phyloP scores from a whole-genome alignment of 2,113 vertebrate genomes.

The Dicrurus megarhynchus region DNA sequence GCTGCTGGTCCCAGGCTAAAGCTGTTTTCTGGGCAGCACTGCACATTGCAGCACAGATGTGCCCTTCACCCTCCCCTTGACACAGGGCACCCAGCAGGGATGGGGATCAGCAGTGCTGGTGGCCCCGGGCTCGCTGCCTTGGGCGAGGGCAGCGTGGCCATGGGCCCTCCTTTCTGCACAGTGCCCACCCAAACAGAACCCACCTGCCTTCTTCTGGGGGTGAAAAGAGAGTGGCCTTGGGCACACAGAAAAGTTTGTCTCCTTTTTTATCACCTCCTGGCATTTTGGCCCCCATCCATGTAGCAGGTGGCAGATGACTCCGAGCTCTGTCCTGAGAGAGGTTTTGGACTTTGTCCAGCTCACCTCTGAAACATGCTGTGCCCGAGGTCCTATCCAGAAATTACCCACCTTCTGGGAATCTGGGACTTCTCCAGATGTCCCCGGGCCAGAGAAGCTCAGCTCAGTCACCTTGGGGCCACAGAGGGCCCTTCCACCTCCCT shows the following conservation, averaged over 20 bases:
- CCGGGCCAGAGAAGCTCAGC: neutral
- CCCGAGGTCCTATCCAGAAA: neutral
- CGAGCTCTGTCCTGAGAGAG: neutral
- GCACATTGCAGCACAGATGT: accelerated
- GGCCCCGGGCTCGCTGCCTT: accelerated
- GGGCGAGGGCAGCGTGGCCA: accelerated
- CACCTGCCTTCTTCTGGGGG: neutral
- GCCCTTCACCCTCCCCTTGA: neutral
- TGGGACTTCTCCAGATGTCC: neutral
- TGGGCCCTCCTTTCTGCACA: accelerated
- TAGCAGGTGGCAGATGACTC: neutral
- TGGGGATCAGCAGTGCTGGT: neutral
- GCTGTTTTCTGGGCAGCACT: neutral
- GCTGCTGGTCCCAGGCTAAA: neutral
- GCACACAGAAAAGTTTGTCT: neutral
- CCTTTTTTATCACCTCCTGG: neutral
- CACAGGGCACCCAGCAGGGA: neutral
- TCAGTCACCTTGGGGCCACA: neutral
- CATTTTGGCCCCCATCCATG: neutral
- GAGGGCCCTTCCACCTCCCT: neutral
- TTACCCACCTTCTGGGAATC: neutral
- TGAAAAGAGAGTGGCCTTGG: neutral
- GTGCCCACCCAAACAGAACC: accelerated
- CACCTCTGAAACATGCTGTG: neutral
- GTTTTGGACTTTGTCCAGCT: slow-evolving; percentile 16